Conservation (phyloP, 2,797 vertebrate genomes). For the Passerculus sandwichensis region DNA sequence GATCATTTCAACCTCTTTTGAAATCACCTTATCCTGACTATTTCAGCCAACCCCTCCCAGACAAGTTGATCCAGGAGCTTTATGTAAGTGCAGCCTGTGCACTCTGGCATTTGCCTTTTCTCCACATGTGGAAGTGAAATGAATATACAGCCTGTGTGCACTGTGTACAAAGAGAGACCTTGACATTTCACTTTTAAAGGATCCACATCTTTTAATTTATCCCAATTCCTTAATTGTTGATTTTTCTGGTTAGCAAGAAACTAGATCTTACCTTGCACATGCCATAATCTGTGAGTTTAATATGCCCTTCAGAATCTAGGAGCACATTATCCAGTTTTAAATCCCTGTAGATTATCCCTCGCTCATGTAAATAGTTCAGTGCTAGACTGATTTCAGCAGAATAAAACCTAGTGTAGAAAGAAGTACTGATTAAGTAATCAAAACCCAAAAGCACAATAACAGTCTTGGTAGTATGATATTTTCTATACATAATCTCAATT, state of each 20-base stretch:
- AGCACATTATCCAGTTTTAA: conserved; percentile 98
- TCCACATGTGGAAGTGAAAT: background rate
- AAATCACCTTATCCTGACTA: background rate
- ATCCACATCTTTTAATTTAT: background rate
- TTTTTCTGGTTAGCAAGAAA: background rate
- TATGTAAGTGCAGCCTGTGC: background rate
- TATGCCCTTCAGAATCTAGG: conserved; percentile 98
- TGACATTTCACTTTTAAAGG: background rate
- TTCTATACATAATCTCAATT: background rate
- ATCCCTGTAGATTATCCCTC: conserved; percentile 98
- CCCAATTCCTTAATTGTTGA: background rate
- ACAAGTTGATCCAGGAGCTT: background rate
- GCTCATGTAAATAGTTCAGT: conserved; percentile 97
- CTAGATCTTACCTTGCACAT: conserved; percentile 93
- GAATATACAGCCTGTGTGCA: background rate
- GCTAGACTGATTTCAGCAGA: conserved; percentile 98
- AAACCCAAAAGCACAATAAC: background rate
- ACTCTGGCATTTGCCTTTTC: background rate
- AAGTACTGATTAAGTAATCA: conserved; percentile 3
- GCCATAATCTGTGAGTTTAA: conserved; percentile 99
- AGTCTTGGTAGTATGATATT: background rate
- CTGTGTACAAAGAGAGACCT: background rate
- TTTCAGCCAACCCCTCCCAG: background rate
- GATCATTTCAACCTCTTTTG: background rate
- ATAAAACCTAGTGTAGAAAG: conserved; percentile 88